Base-by-base conservation (phyloP, 2,797 vertebrate genomes). In the Labroides dimidiatus region DNA sequence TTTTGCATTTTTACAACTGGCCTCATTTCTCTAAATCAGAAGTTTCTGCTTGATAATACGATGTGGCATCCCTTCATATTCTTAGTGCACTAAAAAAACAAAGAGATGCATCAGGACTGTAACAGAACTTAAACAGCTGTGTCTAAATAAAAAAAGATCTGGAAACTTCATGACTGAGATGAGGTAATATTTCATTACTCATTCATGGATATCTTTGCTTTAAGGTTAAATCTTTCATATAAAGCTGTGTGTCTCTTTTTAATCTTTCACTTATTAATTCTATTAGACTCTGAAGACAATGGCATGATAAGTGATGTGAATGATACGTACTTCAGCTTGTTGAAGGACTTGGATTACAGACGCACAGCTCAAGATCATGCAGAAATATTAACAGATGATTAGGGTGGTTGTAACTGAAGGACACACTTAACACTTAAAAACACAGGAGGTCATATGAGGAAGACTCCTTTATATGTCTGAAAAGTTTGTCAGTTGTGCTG, bases 291-390 rank as follows among this genome's bases (percentile, higher is more conserved):
- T 9, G 30, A 33, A 37, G 36, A 60, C 37, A 56, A 59, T 43
- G 62, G 73, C 72, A 77, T 48, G 44, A 49, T 68, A 70, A 61
- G 68, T 60, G 68, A 20, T 43, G 10, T 64, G 61, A 81, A 47
- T 72, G 67, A 77, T 75, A 27, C 37, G 70, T 55, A 42, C 64
- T 70, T 74, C 43, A 27, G 43, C 56, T 64, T 74, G 67, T 70
- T 80, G 79, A 84, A 80, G 77, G 59, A 69, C 19, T 56, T 36
- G 54, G 43, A 50, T 36, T 59, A 53, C 17, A n/a, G 24, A 54
- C 71, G 54, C 63, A 44, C 10, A 41, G 36, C 39, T 56, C 56
- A 51, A 70, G 64, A 66, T 75, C 74, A 76, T 77, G 30, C 8
- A 33, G 30, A 33, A 33, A 33, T 4, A 33, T 8, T 1, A 33